phyloP scores from a whole-genome alignment of 1,140 invertebrate species.

The Pollicipes pollicipes region DNA sequence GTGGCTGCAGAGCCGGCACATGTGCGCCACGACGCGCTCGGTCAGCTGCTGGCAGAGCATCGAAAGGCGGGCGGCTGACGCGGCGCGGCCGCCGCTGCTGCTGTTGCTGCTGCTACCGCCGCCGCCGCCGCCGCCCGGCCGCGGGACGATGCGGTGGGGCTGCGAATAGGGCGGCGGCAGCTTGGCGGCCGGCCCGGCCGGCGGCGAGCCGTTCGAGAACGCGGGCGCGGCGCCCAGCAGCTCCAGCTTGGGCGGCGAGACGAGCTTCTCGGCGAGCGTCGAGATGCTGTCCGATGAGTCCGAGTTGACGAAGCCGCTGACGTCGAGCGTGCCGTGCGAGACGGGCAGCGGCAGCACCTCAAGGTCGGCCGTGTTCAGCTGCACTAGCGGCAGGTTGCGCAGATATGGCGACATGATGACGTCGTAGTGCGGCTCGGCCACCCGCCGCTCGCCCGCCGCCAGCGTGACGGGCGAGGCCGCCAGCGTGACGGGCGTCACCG shows the following conservation, averaged over 20 bases:
- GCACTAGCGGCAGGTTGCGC: not conserved
- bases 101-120: too few relatives aligned
- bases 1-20: not conserved
- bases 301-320: not conserved
- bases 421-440: not conserved
- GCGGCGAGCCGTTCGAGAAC: not conserved
- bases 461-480: not conserved
- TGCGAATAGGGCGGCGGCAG: not conserved
- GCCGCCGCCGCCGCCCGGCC: too few relatives aligned
- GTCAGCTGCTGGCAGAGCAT: not conserved
- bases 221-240: not conserved
- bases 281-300: not conserved
- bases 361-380: not conserved
- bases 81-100: too few relatives aligned
- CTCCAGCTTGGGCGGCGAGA: not conserved
- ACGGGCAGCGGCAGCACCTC: not conserved
- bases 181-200: too few relatives aligned
- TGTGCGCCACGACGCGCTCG: not conserved
- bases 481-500: not conserved
- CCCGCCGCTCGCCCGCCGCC: not conserved
- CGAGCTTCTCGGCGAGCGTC: too few relatives aligned
- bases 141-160: too few relatives aligned
- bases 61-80: not conserved
- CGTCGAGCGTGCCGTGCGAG: not conserved
- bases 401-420: not conserved